A percentile compares a stretch with the other conserved stretches of the same genome.
Conservation (phyloP, 1,140 invertebrate species). For the Megalonaias nervosa region DNA sequence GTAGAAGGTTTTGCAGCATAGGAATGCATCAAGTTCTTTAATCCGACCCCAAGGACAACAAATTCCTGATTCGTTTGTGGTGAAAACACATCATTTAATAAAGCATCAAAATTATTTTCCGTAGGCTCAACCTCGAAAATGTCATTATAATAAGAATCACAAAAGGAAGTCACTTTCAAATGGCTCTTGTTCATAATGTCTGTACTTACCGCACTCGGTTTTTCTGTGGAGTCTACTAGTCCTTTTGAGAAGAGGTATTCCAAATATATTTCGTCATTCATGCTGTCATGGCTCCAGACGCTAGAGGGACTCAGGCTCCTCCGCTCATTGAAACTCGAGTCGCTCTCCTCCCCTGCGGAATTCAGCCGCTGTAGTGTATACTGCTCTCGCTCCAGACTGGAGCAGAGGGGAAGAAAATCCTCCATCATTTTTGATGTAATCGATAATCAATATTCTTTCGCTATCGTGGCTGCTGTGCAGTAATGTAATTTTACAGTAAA, state of each 20-base stretch:
- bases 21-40: constrained; percentile 67
- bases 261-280: constrained; percentile 60
- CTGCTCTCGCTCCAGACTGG: constrained; percentile 63
- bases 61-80: constrained; percentile 53
- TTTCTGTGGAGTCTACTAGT: constrained; percentile 56
- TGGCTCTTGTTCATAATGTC: constrained; percentile 38
- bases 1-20: constrained; percentile 44
- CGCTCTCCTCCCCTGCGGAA: constrained; percentile 62
- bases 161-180: constrained; percentile 46
- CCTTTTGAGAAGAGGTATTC: constrained; percentile 68
- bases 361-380: constrained; percentile 66
- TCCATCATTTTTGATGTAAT: constrained; percentile 40
- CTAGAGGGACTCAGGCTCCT: constrained; percentile 40
- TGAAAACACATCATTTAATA: constrained; percentile 40
- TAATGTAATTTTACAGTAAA: no score
- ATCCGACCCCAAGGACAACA: constrained; percentile 71
- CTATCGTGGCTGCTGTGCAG: no score
- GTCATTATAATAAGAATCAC: constrained; percentile 42
- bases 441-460: no score
- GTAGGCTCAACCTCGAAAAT: constrained; percentile 30
- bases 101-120: background rate
- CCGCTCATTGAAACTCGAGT: constrained; percentile 43
- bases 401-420: constrained; percentile 60
- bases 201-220: constrained; percentile 38
- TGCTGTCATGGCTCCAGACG: constrained; percentile 55